Evolutionary conservation across 2,888 invertebrate genomes (phyloP).

Genomic region (Neoscelio sp.): DNA sequence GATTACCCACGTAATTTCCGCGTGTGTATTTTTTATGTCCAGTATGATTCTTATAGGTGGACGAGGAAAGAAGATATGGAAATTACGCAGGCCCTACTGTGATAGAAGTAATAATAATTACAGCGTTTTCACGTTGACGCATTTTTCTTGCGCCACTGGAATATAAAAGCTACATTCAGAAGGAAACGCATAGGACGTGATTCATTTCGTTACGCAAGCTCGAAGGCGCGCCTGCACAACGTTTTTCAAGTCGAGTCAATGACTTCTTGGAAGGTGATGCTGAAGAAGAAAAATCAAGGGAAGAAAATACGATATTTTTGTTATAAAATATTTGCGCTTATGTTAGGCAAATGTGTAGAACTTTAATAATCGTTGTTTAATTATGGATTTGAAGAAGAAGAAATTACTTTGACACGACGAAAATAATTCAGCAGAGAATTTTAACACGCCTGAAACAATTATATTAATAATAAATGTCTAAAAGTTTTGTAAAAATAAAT

Average conservation of each 20-base stretch:
- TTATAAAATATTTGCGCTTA: slow-evolving; percentile 6
- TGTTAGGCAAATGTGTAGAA: neutral
- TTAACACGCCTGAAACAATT: too few species aligned
- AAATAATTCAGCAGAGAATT: too few species aligned
- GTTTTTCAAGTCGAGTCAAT: slow-evolving; percentile 74
- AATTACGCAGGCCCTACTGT: too few species aligned
- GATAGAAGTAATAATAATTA: slow-evolving; percentile 16
- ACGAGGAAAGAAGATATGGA: too few species aligned
- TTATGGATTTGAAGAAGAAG: too few species aligned
- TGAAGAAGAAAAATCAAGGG: slow-evolving; percentile 70
- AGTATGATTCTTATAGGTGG: too few species aligned
- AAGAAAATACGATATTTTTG: slow-evolving; percentile 49
- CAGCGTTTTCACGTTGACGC: slow-evolving; percentile 9
- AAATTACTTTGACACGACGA: too few species aligned
- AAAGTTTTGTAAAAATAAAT: too few species aligned
- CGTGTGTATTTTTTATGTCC: too few species aligned
- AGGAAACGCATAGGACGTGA: slow-evolving; percentile 72
- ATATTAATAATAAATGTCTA: too few species aligned
- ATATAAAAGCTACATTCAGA: slow-evolving; percentile 58
- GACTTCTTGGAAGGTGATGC: slow-evolving; percentile 73
- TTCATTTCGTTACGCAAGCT: slow-evolving; percentile 77
- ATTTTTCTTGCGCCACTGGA: slow-evolving; percentile 29
- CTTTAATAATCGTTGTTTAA: too few species aligned
- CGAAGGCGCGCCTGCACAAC: slow-evolving; percentile 74
- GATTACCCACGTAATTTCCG: too few species aligned